Conservation (phyloP, 2,113 vertebrate genomes). For the Clarias batrachus region DNA sequence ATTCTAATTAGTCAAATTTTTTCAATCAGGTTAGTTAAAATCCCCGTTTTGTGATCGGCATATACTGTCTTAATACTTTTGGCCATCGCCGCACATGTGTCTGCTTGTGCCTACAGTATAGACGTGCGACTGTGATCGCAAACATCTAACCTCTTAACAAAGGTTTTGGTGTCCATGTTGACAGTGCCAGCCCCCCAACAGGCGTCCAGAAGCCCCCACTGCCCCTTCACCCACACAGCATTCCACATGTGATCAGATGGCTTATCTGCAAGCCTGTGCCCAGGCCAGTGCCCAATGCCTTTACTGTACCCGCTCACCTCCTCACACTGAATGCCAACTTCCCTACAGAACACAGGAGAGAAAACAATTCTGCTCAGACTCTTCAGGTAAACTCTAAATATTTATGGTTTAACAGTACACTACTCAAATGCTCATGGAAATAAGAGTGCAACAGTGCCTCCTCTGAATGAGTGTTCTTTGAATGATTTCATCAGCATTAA, state of each 20-base stretch:
- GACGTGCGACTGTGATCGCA: neutral
- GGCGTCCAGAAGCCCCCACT: constrained; percentile 77
- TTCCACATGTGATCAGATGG: constrained; percentile 83
- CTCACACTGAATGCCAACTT: constrained; percentile 69
- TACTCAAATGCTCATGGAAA: neutral
- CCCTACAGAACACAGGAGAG: constrained; percentile 56
- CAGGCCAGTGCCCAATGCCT: constrained; percentile 65
- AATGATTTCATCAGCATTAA: neutral
- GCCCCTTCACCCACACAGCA: constrained; percentile 65
- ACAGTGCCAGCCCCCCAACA: constrained; percentile 81
- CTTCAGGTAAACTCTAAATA: neutral
- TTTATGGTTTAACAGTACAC: neutral
- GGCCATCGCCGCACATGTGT: neutral
- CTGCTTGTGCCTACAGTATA: neutral
- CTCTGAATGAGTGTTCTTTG: neutral
- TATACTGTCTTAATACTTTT: no score
- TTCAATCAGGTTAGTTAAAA: no score
- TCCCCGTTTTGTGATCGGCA: no score
- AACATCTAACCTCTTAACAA: constrained; percentile 74
- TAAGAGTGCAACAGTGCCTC: neutral
- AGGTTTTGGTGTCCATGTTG: constrained; percentile 69
- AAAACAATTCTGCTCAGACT: neutral
- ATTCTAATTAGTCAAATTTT: no score
- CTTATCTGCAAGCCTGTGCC: constrained; percentile 66
- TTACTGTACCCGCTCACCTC: constrained; percentile 74